Percentiles rank a stretch among this genome's conserved stretches.
These are phyloP conservation scores for Ypsolopha scabrella DNA, from an alignment of 2,888 invertebrate species.

Conservation along the genomic window DNA sequence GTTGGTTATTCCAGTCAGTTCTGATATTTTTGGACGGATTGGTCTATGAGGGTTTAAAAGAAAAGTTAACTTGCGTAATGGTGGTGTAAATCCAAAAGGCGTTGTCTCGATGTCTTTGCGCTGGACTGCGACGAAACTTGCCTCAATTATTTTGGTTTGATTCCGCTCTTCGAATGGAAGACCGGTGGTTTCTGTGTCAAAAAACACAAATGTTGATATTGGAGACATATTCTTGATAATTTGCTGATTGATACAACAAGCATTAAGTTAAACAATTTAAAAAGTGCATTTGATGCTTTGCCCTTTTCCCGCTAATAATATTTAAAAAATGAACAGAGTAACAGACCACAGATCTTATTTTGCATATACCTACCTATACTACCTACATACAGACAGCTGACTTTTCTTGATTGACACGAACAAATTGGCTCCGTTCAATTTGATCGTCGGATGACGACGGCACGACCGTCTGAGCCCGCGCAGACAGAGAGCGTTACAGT, in stretches of 20 bases:
- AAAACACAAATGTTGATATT: constrained; percentile 74
- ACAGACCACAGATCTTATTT: no score
- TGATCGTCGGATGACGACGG: no score
- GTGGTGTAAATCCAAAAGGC: constrained; percentile 47
- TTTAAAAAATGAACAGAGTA: no score
- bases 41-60: constrained; percentile 75
- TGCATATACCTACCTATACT: no score
- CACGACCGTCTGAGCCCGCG: no score
- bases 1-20: constrained; percentile 75
- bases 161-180: constrained; percentile 69
- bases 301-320: no score
- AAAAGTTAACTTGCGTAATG: constrained; percentile 77
- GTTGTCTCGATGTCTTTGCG: constrained; percentile 54
- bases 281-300: no score
- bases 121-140: constrained; percentile 74
- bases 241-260: background rate
- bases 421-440: no score
- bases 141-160: constrained; percentile 75
- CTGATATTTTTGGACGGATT: constrained; percentile 49
- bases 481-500: no score
- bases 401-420: no score
- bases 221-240: constrained; percentile 3
- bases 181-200: constrained; percentile 81
- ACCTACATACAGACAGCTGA: no score
- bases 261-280: no score